Base-by-base conservation (phyloP, 2,797 vertebrate genomes). In the Xenopus petersii region DNA sequence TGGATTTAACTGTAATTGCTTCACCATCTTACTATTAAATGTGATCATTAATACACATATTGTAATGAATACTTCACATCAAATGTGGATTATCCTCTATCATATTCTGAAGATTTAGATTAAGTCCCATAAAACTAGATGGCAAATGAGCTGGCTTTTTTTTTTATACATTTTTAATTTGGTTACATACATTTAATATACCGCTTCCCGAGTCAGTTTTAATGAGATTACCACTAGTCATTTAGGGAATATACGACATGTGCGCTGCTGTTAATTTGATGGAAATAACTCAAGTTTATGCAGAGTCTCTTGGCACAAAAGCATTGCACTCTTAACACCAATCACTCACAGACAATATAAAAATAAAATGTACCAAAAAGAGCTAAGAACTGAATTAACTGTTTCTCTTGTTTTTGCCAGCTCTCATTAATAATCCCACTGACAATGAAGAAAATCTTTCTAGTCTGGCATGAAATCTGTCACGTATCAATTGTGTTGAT, bases 181-280 rank as follows among this genome's bases (percentile, higher is more conserved):
- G 36, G 36, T 42, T 15, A 56, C n/a, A 68, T 36, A n/a, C 13
- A 67, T 11, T 61, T 61, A 21, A 61, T 24, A 61, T 13, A 67
- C 11, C 21, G 49, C 12, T 24, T 51, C 49, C 49, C 49, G 10
- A 67, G 16, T 8, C 16, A 26, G 46, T 36, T 68, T 17, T 56
- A 68, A 68, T 56, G 21, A 56, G 66, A 68, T 56, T 68, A 68
- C 13, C 8, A 13, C 12, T 33, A 55, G 8, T 56, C 51, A 24
- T 33, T 68, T 56, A 56, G 66, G 66, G 17, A 56, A 56, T 36
- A 55, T 36, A 36, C 5, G 10, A 30, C 42, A 26, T 17, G 55
- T 56, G 15, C n/a, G 13, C 15, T 26, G 58, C 58, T 60, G 17
- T 60, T 24, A 60, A 60, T 60, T 60, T 60, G 58, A 60, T 26